These are phyloP conservation scores for Musca vetustissima DNA, from an alignment of 1,140 invertebrate genomes.

Conservation along the genomic window DNA sequence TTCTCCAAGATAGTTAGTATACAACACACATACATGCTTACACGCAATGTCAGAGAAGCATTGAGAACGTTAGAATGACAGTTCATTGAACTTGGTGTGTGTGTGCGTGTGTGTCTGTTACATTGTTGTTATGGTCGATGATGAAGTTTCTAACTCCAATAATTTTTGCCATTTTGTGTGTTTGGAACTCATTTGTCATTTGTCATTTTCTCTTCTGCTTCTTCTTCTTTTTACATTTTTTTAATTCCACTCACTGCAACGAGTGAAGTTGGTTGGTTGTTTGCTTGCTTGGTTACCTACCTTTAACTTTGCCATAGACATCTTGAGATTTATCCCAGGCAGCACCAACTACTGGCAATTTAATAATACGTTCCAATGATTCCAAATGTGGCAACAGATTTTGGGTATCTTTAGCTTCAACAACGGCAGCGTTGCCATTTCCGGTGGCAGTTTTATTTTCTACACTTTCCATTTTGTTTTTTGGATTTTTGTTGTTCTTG, in stretches of 20 bases:
- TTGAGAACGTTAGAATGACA: too few relatives aligned
- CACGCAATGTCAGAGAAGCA: too few relatives aligned
- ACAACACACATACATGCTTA: too few relatives aligned
- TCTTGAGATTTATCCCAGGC: slow-evolving; percentile 60
- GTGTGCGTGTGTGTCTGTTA: too few relatives aligned
- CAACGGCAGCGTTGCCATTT: slow-evolving; percentile 33
- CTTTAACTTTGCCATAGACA: slow-evolving; percentile 63
- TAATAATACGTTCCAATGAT: slow-evolving; percentile 60
- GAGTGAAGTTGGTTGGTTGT: background rate
- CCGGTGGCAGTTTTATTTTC: slow-evolving; percentile 37
- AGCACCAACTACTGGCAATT: slow-evolving; percentile 61
- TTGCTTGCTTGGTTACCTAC: slow-evolving; percentile 33
- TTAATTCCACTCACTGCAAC: background rate
- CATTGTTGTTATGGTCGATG: too few relatives aligned
- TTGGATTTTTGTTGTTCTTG: slow-evolving; percentile 8
- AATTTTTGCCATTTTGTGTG: too few relatives aligned
- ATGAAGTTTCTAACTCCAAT: background rate
- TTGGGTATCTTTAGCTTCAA: slow-evolving; percentile 49
- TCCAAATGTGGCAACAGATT: slow-evolving; percentile 59
- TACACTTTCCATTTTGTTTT: slow-evolving; percentile 28
- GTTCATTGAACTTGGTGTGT: too few relatives aligned
- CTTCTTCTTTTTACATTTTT: background rate
- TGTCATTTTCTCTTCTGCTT: background rate
- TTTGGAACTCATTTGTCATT: too few relatives aligned
- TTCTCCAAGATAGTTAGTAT: too few relatives aligned